Evolutionary conservation across 1,140 invertebrate species (phyloP), one percentile per base, ranked within the genome.

Genomic region (Anadara kagoshimensis): DNA sequence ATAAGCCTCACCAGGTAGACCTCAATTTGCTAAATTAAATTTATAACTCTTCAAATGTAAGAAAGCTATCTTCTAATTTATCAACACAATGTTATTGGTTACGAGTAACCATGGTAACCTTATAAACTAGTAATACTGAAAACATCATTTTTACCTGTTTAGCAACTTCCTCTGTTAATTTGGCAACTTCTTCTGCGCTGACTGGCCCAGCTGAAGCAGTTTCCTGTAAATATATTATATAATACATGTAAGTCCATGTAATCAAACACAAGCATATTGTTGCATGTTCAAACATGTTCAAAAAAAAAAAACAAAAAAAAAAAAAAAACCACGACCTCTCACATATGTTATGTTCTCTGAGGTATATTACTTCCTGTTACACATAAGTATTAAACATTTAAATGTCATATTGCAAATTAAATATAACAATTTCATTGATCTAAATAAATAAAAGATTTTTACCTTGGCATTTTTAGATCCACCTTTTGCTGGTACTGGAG

Each of bases 101-200:
- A n/a, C n/a, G n/a, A n/a, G n/a, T n/a, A n/a, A n/a, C n/a, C n/a
- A n/a, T n/a, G n/a, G n/a, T n/a, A n/a, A n/a, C n/a, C n/a, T n/a
- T n/a, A n/a, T n/a, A n/a, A n/a, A n/a, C n/a, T n/a, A n/a, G n/a
- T n/a, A n/a, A n/a, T n/a, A n/a, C n/a, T n/a, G n/a, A n/a, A n/a
- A n/a, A n/a, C n/a, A n/a, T 8, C 10, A 45, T 41, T 47, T 62
- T 56, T 65, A 86, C 83, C 81, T 86, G 84, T 77, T 83, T 73
- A 20, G 79, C 49, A 11, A 86, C 81, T 58, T 79, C 78, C 16
- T 79, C 73, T 36, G 75, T 87, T 22, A 87, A 67, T 56, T 61
- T 79, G 4, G 74, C 80, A 3, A 86, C 73, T 24, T 85, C 78
- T 45, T 70, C 82, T 36, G 75, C 61, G 59, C 74, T 69, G 7